Conservation (phyloP, 1,140 invertebrate species). For the Mizuhopecten yessoensis region DNA sequence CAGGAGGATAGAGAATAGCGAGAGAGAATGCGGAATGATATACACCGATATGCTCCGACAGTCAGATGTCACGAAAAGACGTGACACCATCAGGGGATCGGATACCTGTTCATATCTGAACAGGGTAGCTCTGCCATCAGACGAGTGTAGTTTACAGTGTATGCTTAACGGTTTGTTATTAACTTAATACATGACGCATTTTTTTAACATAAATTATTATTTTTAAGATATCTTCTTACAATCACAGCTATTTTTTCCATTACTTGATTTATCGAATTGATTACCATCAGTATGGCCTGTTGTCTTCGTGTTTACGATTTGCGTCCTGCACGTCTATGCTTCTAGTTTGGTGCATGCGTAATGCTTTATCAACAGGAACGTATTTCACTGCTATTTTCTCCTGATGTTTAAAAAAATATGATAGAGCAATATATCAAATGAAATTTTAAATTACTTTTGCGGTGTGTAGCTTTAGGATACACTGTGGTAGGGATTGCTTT, state of each 20-base stretch:
- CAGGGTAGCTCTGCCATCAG: neutral
- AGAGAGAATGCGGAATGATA: conserved; percentile 38
- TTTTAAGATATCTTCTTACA: too few species aligned
- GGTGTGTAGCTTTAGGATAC: neutral
- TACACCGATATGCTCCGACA: neutral
- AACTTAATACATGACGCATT: too few species aligned
- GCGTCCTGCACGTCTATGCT: neutral
- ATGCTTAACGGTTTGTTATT: neutral
- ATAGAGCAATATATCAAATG: conserved; percentile 10
- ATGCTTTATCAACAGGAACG: neutral
- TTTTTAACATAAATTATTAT: too few species aligned
- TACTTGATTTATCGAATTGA: neutral
- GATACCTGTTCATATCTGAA: neutral
- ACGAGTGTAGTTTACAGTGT: neutral
- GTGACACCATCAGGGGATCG: neutral
- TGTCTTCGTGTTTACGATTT: neutral
- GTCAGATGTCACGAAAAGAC: neutral
- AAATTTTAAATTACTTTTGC: conserved; percentile 22
- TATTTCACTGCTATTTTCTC: neutral
- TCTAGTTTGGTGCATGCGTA: neutral
- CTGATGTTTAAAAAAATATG: neutral
- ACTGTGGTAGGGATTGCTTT: conserved; percentile 12
- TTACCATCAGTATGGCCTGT: neutral
- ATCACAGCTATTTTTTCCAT: too few species aligned
- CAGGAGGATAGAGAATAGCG: conserved; percentile 11